Percentiles rank a stretch among this genome's conserved stretches.
phyloP scores from a whole-genome alignment of 2,797 vertebrate species.

The Pseudochaenichthys georgianus region DNA sequence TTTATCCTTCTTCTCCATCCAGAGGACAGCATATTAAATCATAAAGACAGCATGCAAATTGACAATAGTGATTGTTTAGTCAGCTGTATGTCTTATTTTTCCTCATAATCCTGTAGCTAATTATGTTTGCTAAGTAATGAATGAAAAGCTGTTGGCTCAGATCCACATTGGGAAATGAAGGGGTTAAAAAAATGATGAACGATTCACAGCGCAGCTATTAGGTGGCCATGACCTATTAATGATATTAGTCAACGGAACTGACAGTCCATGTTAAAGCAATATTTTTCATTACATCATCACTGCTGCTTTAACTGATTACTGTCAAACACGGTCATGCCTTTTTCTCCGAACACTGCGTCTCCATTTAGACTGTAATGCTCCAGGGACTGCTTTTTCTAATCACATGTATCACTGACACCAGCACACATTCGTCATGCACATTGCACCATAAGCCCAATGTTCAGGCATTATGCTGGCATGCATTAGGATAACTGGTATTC shows the following conservation, averaged over 20 bases:
- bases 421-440: constrained; percentile 63
- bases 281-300: constrained; percentile 64
- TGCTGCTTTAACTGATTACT: constrained; percentile 64
- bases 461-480: constrained; percentile 55
- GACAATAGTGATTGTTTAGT: not conserved
- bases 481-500: constrained; percentile 74
- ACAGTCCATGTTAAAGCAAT: constrained; percentile 37
- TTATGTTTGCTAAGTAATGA: not conserved
- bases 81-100: not conserved
- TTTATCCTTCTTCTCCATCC: constrained; percentile 17
- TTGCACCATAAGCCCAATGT: constrained; percentile 55
- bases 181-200: constrained; percentile 43
- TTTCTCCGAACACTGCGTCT: constrained; percentile 37
- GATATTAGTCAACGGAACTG: constrained; percentile 49
- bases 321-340: constrained; percentile 54
- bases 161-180: constrained; percentile 11
- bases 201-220: constrained; percentile 30
- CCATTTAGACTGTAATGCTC: constrained; percentile 58
- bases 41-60: constrained; percentile 23
- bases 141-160: not conserved
- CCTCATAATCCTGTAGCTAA: not conserved
- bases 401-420: constrained; percentile 54
- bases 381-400: constrained; percentile 57
- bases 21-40: constrained; percentile 8
- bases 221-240: constrained; percentile 59